Conservation (phyloP, 2,888 invertebrate genomes). For the Parthenolecanium corni region DNA sequence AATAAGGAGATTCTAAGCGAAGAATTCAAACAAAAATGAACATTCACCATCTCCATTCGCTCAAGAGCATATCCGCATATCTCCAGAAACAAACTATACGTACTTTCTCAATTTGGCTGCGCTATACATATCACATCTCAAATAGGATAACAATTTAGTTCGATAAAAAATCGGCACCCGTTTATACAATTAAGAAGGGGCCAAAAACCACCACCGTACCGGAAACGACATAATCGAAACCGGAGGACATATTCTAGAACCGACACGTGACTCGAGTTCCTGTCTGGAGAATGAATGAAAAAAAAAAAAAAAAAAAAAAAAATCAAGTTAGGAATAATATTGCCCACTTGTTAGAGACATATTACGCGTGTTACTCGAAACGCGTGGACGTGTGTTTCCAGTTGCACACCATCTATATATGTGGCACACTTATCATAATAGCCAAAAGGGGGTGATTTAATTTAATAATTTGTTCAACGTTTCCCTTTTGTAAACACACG, state of each 20-base stretch:
- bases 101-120: no score
- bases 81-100: no score
- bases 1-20: no score
- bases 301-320: not conserved
- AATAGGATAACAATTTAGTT: no score
- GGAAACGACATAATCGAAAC: slow-evolving; percentile 14
- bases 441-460: slow-evolving; percentile 19
- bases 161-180: no score
- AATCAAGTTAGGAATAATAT: not conserved
- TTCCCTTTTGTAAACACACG: not conserved
- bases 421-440: slow-evolving; percentile 26
- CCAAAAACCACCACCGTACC: not conserved
- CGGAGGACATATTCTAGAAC: slow-evolving; percentile 4
- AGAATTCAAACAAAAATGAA: no score
- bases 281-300: not conserved
- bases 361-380: slow-evolving; percentile 10
- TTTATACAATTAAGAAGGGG: no score
- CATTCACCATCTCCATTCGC: no score
- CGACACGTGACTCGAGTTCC: not conserved
- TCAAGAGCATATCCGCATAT: no score
- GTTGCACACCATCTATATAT: slow-evolving; percentile 5
- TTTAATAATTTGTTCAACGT: slow-evolving; percentile 25
- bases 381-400: slow-evolving; percentile 18
- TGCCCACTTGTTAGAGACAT: slow-evolving; percentile 23
- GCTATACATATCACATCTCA: no score